These are phyloP conservation scores for Parasteatoda lunata DNA, from an alignment of 2,888 invertebrate species.

Conservation along the genomic window DNA sequence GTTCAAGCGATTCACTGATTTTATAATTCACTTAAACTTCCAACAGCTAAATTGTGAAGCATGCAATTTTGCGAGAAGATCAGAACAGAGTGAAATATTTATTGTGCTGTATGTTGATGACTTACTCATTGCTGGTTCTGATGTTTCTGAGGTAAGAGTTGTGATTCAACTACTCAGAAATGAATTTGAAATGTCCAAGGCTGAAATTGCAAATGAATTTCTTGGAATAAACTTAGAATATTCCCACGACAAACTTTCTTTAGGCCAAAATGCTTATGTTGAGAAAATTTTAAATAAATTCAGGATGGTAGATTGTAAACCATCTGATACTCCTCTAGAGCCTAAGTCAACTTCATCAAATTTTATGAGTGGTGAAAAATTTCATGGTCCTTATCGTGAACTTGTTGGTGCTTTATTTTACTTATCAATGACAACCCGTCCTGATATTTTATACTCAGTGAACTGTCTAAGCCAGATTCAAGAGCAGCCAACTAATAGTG, in stretches of 20 bases:
- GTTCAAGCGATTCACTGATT: constrained; percentile 15
- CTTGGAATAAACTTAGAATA: neutral
- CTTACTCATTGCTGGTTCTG: constrained; percentile 9
- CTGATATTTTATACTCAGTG: constrained; percentile 26
- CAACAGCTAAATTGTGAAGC: constrained; percentile 4
- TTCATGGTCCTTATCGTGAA: constrained; percentile 24
- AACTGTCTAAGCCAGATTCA: constrained; percentile 37
- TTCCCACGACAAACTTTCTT: neutral
- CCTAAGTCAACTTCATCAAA: constrained; percentile 18
- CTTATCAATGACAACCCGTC: constrained; percentile 19
- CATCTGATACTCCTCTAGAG: constrained; percentile 2
- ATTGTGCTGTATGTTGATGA: constrained; percentile 11
- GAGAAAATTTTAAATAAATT: constrained; percentile 1
- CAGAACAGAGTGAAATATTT: neutral
- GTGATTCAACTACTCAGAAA: constrained; percentile 2
- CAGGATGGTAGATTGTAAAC: constrained; percentile 6
- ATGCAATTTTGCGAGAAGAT: constrained; percentile 7
- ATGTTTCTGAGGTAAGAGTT: neutral
- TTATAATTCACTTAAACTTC: constrained; percentile 12
- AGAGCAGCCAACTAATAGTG: constrained; percentile 23
- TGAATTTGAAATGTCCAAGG: constrained; percentile 19
- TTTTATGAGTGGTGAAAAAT: constrained; percentile 21
- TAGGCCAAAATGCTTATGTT: constrained; percentile 19
- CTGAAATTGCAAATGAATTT: constrained; percentile 21
- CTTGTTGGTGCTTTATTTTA: constrained; percentile 17